Percentiles rank a stretch among this genome's conserved stretches.
Evolutionary conservation across 2,113 vertebrate genomes (phyloP).

Genomic region (Rhabdornis inornatus): DNA sequence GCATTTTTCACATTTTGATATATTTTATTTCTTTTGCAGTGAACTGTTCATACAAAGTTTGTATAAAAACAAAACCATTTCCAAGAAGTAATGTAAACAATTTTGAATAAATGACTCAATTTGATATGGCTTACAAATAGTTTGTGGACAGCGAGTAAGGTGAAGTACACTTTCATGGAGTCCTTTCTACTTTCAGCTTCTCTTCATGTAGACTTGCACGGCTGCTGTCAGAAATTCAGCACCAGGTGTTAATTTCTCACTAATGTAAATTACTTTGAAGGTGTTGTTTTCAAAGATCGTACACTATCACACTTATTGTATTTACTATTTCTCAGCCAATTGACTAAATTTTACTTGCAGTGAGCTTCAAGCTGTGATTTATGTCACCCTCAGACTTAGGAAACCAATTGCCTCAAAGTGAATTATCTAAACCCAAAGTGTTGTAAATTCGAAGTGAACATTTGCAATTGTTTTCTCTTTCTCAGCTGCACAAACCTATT

Average conservation of each 20-base stretch:
- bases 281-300: background rate
- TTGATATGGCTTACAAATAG: background rate
- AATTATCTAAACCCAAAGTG: background rate
- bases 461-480: conserved; percentile 48
- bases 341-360: background rate
- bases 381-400: background rate
- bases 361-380: conserved; percentile 16
- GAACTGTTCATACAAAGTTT: background rate
- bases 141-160: background rate
- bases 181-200: background rate
- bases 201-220: background rate
- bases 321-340: background rate
- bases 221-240: background rate
- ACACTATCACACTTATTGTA: background rate
- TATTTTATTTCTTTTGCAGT: background rate
- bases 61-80: background rate
- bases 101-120: background rate
- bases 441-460: conserved; percentile 36
- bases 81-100: background rate
- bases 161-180: background rate
- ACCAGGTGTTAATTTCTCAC: background rate
- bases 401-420: conserved; percentile 23
- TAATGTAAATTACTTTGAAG: background rate
- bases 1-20: background rate
- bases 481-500: conserved; percentile 27